phyloP scores from a whole-genome alignment of 2,888 invertebrate species.

The Andrena camellia region DNA sequence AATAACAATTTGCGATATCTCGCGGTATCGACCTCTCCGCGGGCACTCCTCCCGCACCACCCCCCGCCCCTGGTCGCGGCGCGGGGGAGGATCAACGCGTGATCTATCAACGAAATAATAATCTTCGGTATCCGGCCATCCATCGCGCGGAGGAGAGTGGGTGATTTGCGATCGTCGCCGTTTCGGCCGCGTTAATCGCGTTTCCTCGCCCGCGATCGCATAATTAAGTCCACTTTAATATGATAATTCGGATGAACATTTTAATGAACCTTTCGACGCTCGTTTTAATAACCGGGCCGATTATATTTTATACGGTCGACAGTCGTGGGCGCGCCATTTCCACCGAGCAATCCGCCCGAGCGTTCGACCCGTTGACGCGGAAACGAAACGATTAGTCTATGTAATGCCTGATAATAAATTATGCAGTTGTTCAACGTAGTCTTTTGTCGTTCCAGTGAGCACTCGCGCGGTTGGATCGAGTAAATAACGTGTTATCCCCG shows the following conservation, averaged over 20 bases:
- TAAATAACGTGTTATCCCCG: no score
- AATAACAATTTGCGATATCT: conserved; percentile 73
- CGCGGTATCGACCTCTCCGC: conserved; percentile 53
- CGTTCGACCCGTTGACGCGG: conserved; percentile 28
- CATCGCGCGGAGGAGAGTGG: no score
- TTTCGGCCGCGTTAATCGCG: conserved; percentile 44
- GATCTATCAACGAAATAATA: conserved; percentile 49
- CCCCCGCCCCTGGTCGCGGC: background rate
- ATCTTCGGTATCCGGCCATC: conserved; percentile 21
- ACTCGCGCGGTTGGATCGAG: no score
- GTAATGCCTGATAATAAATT: no score
- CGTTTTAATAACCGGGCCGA: conserved; percentile 51
- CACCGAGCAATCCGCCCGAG: background rate
- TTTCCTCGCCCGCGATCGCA: conserved; percentile 9
- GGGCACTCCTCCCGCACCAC: background rate
- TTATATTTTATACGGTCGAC: conserved; percentile 42
- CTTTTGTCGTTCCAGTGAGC: no score
- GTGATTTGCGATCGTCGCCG: conserved; percentile 39
- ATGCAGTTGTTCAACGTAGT: no score
- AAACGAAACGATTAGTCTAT: no score
- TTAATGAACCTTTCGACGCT: conserved; percentile 56
- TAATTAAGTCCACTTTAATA: conserved; percentile 57
- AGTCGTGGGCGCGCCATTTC: background rate
- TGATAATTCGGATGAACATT: conserved; percentile 58
- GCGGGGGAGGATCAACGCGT: background rate